phyloP scores from a whole-genome alignment of 2,113 vertebrate species.

The Dissostichus mawsoni region DNA sequence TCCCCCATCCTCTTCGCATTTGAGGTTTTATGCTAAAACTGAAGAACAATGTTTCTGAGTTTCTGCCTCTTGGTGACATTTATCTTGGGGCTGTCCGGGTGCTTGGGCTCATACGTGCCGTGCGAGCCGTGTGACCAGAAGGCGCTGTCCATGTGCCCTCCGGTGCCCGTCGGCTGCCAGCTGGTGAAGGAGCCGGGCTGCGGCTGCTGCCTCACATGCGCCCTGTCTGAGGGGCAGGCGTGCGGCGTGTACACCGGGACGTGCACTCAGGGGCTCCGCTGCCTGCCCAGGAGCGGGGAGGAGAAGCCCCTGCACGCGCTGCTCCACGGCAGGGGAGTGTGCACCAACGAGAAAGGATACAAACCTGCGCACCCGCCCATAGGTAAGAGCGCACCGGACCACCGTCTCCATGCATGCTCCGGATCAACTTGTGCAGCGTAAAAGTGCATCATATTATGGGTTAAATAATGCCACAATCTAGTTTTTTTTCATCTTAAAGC shows the following conservation, averaged over 20 bases:
- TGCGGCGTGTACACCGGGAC: constrained; percentile 98
- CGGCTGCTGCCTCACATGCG: constrained; percentile 98
- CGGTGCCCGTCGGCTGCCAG: constrained; percentile 93
- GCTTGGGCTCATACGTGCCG: constrained; percentile 93
- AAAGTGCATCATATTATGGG: background rate
- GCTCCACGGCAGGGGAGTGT: constrained; percentile 95
- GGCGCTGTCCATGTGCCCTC: constrained; percentile 94
- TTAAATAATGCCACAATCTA: background rate
- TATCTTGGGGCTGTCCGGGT: constrained; percentile 87
- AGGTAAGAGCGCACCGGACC: constrained; percentile 86
- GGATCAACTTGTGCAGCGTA: background rate
- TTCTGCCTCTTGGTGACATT: constrained; percentile 88
- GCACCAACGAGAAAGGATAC: constrained; percentile 96
- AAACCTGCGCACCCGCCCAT: constrained; percentile 85
- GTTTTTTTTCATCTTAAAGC: background rate
- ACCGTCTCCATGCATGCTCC: constrained; percentile 15
- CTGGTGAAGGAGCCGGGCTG: constrained; percentile 98
- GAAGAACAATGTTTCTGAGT: constrained; percentile 86
- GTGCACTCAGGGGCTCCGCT: constrained; percentile 93
- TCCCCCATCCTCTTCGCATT: constrained; percentile 62
- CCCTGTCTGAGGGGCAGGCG: constrained; percentile 93
- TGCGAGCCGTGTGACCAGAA: constrained; percentile 98
- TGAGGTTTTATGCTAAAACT: constrained; percentile 49
- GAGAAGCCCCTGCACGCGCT: constrained; percentile 98
- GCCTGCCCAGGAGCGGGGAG: constrained; percentile 94